Evolutionary conservation across 1,140 invertebrate genomes (phyloP), one percentile per base, ranked within the genome.

Genomic region (Trichonephila inaurata): DNA sequence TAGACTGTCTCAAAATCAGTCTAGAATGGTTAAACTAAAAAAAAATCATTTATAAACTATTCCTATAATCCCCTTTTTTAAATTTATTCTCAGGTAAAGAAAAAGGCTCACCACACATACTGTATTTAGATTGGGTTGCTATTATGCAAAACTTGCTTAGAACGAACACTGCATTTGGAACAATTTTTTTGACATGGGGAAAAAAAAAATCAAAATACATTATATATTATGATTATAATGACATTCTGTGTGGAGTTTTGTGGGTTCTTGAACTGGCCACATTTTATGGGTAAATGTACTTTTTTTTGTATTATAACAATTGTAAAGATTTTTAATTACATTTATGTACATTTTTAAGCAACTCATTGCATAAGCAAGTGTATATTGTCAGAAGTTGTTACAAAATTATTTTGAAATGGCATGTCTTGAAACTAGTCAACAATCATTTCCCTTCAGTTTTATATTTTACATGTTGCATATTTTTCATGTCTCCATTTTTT

Each of bases 381-480:
- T 28, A 51, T 83, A 61, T 60, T 85, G 83, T n/a, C 83, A 21
- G 19, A 85, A 18, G 44, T 51, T 51, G 19, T 44, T 60, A 58
- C 44, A 85, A 85, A 85, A 51, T 85, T 40, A 40, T 40, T 61
- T 60, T 85, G 24, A 85, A 85, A 85, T 85, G 83, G 58, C 83
- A 61, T 85, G 83, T 85, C 83, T 85, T 85, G 83, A 85, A 85
- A 85, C 83, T 85, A 85, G 83, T 85, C 83, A 85, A 58, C 58
- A 24, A 58, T 85, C 58, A 60, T 85, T 60, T 85, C 58, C 44
- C 16, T 85, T 85, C 60, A 21, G n/a, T 60, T 61, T 60, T 85
- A 28, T 85, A 24, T 61, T 61, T 60, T 60, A 51, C 58, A 60
- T 85, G 58, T 24, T 85, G n/a, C 83, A 85, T 85, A 85, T 24